phyloP scores from a whole-genome alignment of 2,797 vertebrate species.

The Spondyliosoma cantharus region DNA sequence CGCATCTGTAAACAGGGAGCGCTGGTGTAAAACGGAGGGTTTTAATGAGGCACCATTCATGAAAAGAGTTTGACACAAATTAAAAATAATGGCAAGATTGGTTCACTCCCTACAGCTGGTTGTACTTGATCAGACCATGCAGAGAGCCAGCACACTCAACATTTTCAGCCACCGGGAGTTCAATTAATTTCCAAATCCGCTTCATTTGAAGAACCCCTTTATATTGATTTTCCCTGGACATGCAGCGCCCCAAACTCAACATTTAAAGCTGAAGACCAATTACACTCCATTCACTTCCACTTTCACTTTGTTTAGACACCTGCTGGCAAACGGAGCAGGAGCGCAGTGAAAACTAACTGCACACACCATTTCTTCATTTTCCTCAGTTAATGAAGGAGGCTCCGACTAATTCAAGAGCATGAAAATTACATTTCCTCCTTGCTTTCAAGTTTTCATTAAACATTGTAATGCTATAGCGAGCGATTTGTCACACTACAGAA shows the following conservation, averaged over 20 bases:
- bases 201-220: constrained; percentile 77
- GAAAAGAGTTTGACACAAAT: constrained; percentile 68
- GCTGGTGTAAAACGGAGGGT: constrained; percentile 28
- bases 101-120: constrained; percentile 64
- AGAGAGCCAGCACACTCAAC: constrained; percentile 67
- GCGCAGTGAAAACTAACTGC: constrained; percentile 32
- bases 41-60: constrained; percentile 62
- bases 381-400: constrained; percentile 54
- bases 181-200: constrained; percentile 78
- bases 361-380: constrained; percentile 53
- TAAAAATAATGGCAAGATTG: constrained; percentile 66
- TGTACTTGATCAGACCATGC: constrained; percentile 65
- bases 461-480: constrained; percentile 39
- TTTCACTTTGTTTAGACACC: constrained; percentile 58
- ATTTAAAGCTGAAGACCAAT: constrained; percentile 69
- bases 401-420: constrained; percentile 59
- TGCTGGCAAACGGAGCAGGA: constrained; percentile 55
- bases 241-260: constrained; percentile 63
- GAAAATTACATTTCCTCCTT: constrained; percentile 59
- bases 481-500: constrained; percentile 35
- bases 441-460: constrained; percentile 62
- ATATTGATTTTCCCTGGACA: constrained; percentile 77
- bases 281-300: constrained; percentile 55
- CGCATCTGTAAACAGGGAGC: constrained; percentile 44
- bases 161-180: constrained; percentile 68